A percentile compares a stretch with the other conserved stretches of the same genome.
Evolutionary conservation across 2,888 invertebrate genomes (phyloP).

Genomic region (Gortyna flavago): DNA sequence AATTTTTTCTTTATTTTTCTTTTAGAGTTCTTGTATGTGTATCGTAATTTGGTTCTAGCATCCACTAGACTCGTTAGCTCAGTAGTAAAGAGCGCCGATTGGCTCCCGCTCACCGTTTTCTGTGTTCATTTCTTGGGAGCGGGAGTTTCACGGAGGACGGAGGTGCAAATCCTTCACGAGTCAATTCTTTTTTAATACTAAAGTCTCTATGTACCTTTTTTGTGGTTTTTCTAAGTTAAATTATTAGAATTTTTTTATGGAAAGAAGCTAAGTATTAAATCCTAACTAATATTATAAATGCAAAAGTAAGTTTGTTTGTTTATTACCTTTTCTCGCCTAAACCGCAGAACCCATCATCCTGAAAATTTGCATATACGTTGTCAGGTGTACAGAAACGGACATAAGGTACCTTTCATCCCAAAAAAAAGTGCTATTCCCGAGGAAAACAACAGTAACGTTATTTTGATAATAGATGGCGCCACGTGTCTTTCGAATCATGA

Average conservation of each 20-base stretch:
- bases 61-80: slow-evolving; percentile 65
- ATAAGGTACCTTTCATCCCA: too few species aligned
- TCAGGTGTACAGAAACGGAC: too few species aligned
- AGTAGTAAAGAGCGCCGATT: slow-evolving; percentile 65
- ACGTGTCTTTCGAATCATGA: too few species aligned
- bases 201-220: neutral
- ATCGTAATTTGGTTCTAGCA: slow-evolving; percentile 28
- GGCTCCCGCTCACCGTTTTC: slow-evolving; percentile 43
- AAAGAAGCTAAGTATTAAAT: too few species aligned
- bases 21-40: slow-evolving; percentile 10
- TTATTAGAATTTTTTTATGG: neutral
- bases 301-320: too few species aligned
- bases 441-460: too few species aligned
- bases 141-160: slow-evolving; percentile 54
- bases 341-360: too few species aligned
- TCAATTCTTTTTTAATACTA: slow-evolving; percentile 15
- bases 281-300: too few species aligned
- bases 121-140: slow-evolving; percentile 43
- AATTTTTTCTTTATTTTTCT: slow-evolving; percentile 2
- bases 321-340: too few species aligned
- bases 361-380: too few species aligned
- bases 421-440: too few species aligned
- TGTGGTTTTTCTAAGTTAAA: neutral
- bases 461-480: too few species aligned
- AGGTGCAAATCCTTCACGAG: slow-evolving; percentile 63